phyloP scores from a whole-genome alignment of 2,113 vertebrate genomes.

The Prionailurus viverrinus region DNA sequence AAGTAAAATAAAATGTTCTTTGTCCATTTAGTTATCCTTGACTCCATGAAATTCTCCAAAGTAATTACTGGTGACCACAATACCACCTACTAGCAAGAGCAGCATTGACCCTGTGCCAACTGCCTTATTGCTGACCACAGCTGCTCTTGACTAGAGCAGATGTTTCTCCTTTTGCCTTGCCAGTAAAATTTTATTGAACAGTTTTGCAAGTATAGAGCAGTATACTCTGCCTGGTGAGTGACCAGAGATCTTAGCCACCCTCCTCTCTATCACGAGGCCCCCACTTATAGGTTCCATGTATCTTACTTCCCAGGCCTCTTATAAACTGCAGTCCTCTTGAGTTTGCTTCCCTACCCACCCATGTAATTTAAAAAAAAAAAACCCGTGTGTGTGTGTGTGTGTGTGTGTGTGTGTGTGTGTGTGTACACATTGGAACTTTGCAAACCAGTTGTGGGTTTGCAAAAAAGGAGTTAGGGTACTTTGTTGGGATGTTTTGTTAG shows the following conservation, averaged over 20 bases:
- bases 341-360: conserved; percentile 57
- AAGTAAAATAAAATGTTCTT: conserved; percentile 78
- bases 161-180: conserved; percentile 83
- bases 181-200: conserved; percentile 82
- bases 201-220: conserved; percentile 72
- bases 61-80: conserved; percentile 80
- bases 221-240: conserved; percentile 69
- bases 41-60: conserved; percentile 73
- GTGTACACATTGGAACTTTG: conserved; percentile 27
- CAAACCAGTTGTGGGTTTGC: conserved; percentile 57
- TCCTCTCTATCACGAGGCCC: neutral
- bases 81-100: conserved; percentile 82
- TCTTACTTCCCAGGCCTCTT: conserved; percentile 20
- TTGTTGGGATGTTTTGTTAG: conserved; percentile 73
- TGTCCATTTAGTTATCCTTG: conserved; percentile 76
- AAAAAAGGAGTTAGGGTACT: conserved; percentile 64
- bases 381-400: too few species aligned
- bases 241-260: conserved; percentile 1
- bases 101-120: conserved; percentile 72
- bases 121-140: conserved; percentile 80
- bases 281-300: neutral
- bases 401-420: too few species aligned
- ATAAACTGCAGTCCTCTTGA: conserved; percentile 14
- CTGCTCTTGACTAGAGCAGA: conserved; percentile 79
- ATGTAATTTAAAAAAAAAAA: conserved; percentile 66